Conservation (phyloP, 2,888 invertebrate genomes). For the Sepiola atlantica region DNA sequence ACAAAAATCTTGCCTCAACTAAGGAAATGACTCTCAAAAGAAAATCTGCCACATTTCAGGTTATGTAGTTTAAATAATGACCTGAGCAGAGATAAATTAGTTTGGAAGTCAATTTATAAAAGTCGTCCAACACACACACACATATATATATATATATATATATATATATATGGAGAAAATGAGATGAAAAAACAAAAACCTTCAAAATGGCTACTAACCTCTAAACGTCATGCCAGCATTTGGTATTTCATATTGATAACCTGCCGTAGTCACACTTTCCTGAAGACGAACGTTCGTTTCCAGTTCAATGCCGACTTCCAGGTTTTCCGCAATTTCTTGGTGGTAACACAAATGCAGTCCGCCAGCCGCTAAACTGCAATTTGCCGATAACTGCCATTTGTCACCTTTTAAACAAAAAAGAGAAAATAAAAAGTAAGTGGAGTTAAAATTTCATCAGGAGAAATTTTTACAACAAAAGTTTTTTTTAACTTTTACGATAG, state of each 20-base stretch:
- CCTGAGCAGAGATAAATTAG: too few species aligned
- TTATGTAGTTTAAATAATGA: too few species aligned
- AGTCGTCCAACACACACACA: too few species aligned
- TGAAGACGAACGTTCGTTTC: slow-evolving; percentile 93
- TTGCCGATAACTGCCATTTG: slow-evolving; percentile 77
- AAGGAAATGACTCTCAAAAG: too few species aligned
- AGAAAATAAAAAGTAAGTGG: not conserved
- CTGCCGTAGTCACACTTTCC: slow-evolving; percentile 92
- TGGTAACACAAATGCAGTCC: slow-evolving; percentile 93
- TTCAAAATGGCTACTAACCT: slow-evolving; percentile 81
- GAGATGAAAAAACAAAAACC: not conserved
- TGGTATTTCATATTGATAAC: slow-evolving; percentile 95
- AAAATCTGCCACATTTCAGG: too few species aligned
- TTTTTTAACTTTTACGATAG: too few species aligned
- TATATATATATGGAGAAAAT: not conserved
- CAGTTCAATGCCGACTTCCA: slow-evolving; percentile 92
- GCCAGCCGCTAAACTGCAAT: slow-evolving; percentile 79
- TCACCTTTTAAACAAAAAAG: slow-evolving; percentile 74
- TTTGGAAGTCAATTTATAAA: too few species aligned
- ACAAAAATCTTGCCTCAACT: too few species aligned
- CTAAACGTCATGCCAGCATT: slow-evolving; percentile 94
- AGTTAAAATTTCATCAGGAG: not conserved
- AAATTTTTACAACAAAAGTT: too few species aligned
- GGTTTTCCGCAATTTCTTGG: slow-evolving; percentile 92
- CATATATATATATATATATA: too few species aligned